Evolutionary conservation across 1,140 invertebrate species (phyloP).

Genomic region (Tetragnatha versicolor): DNA sequence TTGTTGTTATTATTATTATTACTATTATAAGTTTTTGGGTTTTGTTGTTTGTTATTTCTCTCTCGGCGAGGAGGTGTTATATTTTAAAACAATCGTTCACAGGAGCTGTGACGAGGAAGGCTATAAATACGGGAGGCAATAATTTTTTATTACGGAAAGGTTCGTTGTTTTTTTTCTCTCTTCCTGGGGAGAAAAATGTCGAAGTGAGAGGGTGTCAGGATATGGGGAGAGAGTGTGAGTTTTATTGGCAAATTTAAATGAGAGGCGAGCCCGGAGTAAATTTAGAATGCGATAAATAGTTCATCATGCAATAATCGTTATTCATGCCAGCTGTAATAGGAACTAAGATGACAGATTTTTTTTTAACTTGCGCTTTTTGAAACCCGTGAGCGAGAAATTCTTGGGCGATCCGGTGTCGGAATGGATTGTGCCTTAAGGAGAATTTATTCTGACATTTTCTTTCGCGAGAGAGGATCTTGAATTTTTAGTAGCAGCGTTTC

Average conservation of each 20-base stretch:
- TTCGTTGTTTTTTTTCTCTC: conserved; percentile 1
- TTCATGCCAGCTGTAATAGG: conserved; percentile 31
- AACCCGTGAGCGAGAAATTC: no score
- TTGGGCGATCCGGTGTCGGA: no score
- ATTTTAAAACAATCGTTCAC: conserved; percentile 55
- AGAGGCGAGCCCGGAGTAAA: conserved; percentile 33
- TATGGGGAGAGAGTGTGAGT: neutral
- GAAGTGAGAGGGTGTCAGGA: neutral
- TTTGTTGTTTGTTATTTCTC: neutral
- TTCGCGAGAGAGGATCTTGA: no score
- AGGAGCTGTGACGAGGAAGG: conserved; percentile 26
- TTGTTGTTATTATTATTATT: neutral
- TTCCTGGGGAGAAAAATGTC: neutral
- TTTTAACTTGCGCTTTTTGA: no score
- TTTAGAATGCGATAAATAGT: conserved; percentile 52
- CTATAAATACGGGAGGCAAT: conserved; percentile 44
- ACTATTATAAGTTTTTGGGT: neutral
- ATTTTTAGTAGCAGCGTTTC: no score
- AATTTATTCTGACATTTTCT: no score
- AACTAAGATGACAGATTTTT: conserved; percentile 6
- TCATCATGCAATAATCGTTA: conserved; percentile 52
- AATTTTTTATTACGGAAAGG: conserved; percentile 49
- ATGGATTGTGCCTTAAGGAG: no score
- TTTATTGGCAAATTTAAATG: conserved; percentile 51
- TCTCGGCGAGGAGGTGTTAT: conserved; percentile 34